Base-by-base conservation (phyloP, 2,113 vertebrate species). In the Protobothrops flavoviridis region DNA sequence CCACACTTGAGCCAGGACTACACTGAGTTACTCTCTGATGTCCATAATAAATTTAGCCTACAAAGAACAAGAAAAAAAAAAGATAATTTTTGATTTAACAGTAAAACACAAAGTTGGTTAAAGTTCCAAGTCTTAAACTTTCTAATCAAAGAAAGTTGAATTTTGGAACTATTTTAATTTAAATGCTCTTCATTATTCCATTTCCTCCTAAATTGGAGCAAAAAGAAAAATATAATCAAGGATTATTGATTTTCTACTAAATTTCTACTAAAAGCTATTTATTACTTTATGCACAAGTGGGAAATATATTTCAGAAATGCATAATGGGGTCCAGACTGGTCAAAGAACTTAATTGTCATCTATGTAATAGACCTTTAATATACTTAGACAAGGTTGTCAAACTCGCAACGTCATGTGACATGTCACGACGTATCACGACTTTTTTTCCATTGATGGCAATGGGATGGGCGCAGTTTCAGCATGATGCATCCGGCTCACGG, bases 221-320 rank as follows among this genome's bases (percentile, higher is more conserved):
- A 91, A 93, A 87, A 50, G 9, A 89, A 5, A 15, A 24, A 94
- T 90, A 33, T 52, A 92, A 15, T n/a, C 48, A 15, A 26, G 91
- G 53, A 33, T 48, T 87, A 89, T 7, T 81, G 85, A 53, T 74
- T 55, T 91, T 50, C 48, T 50, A 50, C 48, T 50, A 50, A 50
- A 50, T 50, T 85, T 23, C 33, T 88, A 90, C 39, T 90, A 21
- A 87, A 94, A 56, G 26, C 56, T 93, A 88, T 57, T 93, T 93
- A 85, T 59, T 92, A 87, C 33, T 89, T 7, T 43, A 23, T 48
- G 92, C 81, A 90, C 45, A 95, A 94, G 69, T 4, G 52, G 26
- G 52, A 94, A 93, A 89, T 55, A 45, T 4, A 90, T 88, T 89
- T 74, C 86, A 48, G 86, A 93, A 90, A 85, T 55, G 24, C 3